Evolutionary conservation across 2,888 invertebrate genomes (phyloP), one percentile per base, ranked within the genome.

Genomic region (Drosophila barbarae): DNA sequence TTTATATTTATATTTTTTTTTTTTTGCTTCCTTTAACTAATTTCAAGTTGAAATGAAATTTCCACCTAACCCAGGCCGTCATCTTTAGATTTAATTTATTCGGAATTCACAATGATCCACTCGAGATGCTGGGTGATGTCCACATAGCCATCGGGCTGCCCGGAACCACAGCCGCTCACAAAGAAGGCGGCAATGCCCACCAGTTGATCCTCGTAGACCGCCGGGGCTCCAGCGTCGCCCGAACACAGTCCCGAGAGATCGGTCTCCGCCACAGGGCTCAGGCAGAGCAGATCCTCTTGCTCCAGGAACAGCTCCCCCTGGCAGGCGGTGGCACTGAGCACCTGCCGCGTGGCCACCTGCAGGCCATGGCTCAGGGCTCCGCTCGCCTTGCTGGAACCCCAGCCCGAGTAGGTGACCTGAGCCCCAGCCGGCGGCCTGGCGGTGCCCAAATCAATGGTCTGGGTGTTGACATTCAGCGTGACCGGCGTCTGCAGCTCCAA

Each of bases 221-320:
- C 87, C 51, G 89, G 88, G 36, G 88, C 88, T 10, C 89, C 89
- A 3, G 86, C 87, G 55, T 89, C 89, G 5, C 88, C 88, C 18
- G 73, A 68, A 56, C 89, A 89, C 4, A 85, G 79, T 5, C 89
- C 88, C 23, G 56, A 15, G 74, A 71, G 8, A 0, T 67, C 41
- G 0, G 64, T 61, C 1, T 67, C 64, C 0, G 38, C 7, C 5
- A 47, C 36, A 47, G 87, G 86, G 5, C 63, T 76, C 55, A 88
- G 71, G 44, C 89, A 89, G n/a, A 89, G 58, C 21, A 89, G 49
- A 5, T 84, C 79, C 3, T 74, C 75, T 12, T 73, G 21, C 9
- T 69, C 67, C 23, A 84, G 9, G 28, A 66, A 75, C 12, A 86
- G 69, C 15, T 69, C 38, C 2, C 57, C 50, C 1, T 65, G 21